Conservation (phyloP, 23 tunicate genomes). For the Halocynthia aurantium region DNA sequence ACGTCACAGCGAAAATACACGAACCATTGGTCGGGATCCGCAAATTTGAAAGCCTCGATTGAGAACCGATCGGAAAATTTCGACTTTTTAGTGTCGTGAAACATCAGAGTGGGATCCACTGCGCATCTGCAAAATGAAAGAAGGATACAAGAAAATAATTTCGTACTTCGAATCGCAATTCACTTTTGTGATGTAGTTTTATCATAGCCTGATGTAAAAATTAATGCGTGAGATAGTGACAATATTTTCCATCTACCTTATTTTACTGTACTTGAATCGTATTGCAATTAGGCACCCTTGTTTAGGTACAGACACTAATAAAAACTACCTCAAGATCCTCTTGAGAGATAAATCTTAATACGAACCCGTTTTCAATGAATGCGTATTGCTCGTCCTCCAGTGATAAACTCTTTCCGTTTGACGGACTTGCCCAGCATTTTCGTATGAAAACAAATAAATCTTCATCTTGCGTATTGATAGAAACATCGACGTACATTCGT, state of each 20-base stretch:
- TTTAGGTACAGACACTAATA: too few species aligned
- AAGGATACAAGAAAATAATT: not conserved
- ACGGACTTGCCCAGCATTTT: constrained; percentile 36
- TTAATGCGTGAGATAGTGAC: too few species aligned
- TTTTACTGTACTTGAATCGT: too few species aligned
- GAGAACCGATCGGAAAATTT: constrained; percentile 20
- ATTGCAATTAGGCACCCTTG: too few species aligned
- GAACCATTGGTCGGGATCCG: constrained; percentile 20
- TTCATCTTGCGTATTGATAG: constrained; percentile 39
- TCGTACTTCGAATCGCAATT: too few species aligned
- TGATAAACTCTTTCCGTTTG: not conserved
- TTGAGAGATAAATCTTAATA: too few species aligned
- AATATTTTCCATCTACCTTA: too few species aligned
- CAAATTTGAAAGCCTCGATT: constrained; percentile 50
- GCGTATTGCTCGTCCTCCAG: constrained; percentile 12
- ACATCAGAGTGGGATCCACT: constrained; percentile 36
- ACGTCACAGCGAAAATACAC: constrained; percentile 68
- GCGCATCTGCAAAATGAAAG: constrained; percentile 32
- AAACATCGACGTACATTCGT: constrained; percentile 25
- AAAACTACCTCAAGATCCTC: too few species aligned
- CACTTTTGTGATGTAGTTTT: too few species aligned
- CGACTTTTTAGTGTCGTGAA: constrained; percentile 10
- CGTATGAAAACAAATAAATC: constrained; percentile 31
- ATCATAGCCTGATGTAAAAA: too few species aligned
- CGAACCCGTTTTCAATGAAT: constrained; percentile 54